These are phyloP conservation scores for Zaprionus kolodkinae DNA, from an alignment of 1,140 invertebrate species.

Conservation along the genomic window DNA sequence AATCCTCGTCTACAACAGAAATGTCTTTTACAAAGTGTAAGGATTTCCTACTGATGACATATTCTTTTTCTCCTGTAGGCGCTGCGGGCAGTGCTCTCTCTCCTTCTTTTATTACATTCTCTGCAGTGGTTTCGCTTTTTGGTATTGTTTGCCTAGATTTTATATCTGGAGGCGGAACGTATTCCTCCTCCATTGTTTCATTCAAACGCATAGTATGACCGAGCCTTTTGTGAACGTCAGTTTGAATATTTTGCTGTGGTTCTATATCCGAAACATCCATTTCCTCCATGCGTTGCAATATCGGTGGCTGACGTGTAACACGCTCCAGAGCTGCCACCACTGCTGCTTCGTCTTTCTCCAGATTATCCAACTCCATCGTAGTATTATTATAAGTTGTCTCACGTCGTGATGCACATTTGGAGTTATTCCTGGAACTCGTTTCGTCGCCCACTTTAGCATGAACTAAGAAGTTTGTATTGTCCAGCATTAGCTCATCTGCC, in stretches of 20 bases:
- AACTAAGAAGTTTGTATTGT: conserved; percentile 67
- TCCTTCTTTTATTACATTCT: not conserved
- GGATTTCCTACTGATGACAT: conserved; percentile 9
- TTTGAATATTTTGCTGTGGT: not conserved
- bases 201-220: not conserved
- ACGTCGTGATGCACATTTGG: conserved; percentile 53
- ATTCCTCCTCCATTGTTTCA: conserved; percentile 17
- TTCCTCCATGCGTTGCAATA: not conserved
- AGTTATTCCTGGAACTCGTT: conserved; percentile 61
- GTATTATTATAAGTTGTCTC: conserved; percentile 52
- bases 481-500: conserved; percentile 65
- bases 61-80: not conserved
- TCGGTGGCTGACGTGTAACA: conserved; percentile 4
- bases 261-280: conserved; percentile 4
- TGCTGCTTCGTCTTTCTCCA: conserved; percentile 33
- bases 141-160: not conserved
- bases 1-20: not conserved
- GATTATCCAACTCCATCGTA: conserved; percentile 47
- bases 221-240: not conserved
- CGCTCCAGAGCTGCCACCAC: conserved; percentile 25
- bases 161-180: not conserved
- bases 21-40: conserved; percentile 1
- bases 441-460: conserved; percentile 68
- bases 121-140: conserved; percentile 1
- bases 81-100: not conserved